Base-by-base conservation (phyloP, 2,888 invertebrate genomes). In the Macropis europaea region DNA sequence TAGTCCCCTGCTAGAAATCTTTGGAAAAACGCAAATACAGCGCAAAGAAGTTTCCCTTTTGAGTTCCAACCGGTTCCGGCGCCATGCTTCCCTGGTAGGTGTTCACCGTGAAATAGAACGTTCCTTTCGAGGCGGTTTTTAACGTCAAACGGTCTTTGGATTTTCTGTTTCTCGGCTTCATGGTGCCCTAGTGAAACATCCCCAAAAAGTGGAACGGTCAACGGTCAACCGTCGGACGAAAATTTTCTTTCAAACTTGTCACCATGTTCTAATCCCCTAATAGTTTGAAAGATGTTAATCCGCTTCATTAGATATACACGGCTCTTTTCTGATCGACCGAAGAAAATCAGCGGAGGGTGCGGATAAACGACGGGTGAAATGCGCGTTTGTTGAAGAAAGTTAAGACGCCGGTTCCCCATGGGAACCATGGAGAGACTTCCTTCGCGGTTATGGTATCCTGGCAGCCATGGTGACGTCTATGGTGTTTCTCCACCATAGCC, bases 231-330 rank as follows among this genome's bases (percentile, higher is more conserved):
- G 15, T 43, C 4, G 17, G 7, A 36, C 11, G 47, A 52, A 63
- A 63, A 64, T 64, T 61, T 67, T 67, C 59, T 53, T 26, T 3
- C 9, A 2, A 2, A 77, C 56, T 64, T 70, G 32, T 48, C 15
- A 11, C 0, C 9, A 15, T 22, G n/a, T 81, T 77, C 83, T 85
- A 78, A 53, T 40, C 45, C 71, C 85, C 84, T 84, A 83, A 75
- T 86, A 86, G 70, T 3, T 38, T 5, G 48, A 19, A 60, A 81
- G 81, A 84, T 83, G 77, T 76, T 84, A 86, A 86, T 86, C 83
- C 83, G 70, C 76, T 69, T 82, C 78, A 81, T 85, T 84, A 84
- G 54, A 52, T 52, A 45, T n/a, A 9, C 30, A 5, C n/a, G 9
- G 3, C 6, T 19, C n/a, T 5, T 30, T 43, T 47, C 32, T 11